These are phyloP conservation scores for Raillietiella orientalis DNA, from an alignment of 2,888 invertebrate genomes.

Conservation along the genomic window DNA sequence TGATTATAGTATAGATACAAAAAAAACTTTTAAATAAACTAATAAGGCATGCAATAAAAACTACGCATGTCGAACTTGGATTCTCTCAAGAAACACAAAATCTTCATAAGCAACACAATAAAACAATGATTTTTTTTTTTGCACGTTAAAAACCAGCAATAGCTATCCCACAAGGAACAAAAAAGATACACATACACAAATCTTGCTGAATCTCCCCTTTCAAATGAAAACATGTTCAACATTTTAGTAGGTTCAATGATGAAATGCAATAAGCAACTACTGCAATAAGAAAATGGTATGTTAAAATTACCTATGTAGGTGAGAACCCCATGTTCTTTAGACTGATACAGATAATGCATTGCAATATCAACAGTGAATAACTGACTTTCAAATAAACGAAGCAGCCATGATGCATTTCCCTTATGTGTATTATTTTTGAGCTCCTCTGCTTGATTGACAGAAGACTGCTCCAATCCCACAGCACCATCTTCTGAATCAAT, in stretches of 20 bases:
- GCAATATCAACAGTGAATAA: slow-evolving; percentile 96
- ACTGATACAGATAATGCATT: slow-evolving; percentile 86
- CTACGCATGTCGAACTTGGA: not conserved
- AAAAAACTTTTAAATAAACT: slow-evolving; percentile 4
- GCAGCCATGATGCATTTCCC: slow-evolving; percentile 18
- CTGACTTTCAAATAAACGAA: slow-evolving; percentile 83
- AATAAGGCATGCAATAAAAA: slow-evolving; percentile 3
- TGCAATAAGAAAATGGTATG: not conserved
- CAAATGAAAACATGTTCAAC: no score
- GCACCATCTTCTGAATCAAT: slow-evolving; percentile 1
- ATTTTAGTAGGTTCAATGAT: no score
- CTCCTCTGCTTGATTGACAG: slow-evolving; percentile 4
- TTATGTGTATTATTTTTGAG: slow-evolving; percentile 7
- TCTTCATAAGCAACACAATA: not conserved
- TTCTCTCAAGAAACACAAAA: slow-evolving; percentile 2
- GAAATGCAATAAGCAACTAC: not conserved
- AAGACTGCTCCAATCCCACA: not conserved
- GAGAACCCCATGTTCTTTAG: slow-evolving; percentile 90
- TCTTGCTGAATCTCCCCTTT: no score
- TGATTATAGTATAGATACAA: slow-evolving; percentile 3
- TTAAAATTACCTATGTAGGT: slow-evolving; percentile 63
- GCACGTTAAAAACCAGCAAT: not conserved
- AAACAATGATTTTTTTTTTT: not conserved
- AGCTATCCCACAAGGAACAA: no score
- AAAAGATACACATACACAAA: no score